phyloP scores from a whole-genome alignment of 2,797 vertebrate species.

The Toxotes lorentzi region DNA sequence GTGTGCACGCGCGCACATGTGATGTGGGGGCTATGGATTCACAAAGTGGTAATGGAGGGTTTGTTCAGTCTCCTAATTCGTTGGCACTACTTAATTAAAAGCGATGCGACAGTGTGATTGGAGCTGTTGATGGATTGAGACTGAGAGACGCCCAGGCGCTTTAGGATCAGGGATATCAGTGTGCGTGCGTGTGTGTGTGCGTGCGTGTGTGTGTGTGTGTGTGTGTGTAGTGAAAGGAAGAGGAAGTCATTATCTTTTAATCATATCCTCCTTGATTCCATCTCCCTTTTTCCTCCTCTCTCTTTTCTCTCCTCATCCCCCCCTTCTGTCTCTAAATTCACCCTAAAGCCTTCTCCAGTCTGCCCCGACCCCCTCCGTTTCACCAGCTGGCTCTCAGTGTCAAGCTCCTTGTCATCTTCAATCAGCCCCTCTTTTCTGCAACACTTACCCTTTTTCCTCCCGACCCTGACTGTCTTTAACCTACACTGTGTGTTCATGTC shows the following conservation, averaged over 20 bases:
- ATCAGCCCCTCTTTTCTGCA: conserved; percentile 68
- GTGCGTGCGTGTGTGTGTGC: conserved; percentile 31
- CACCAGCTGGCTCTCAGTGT: conserved; percentile 76
- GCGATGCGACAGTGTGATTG: conserved; percentile 74
- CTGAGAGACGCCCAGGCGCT: conserved; percentile 56
- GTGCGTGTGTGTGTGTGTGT: conserved; percentile 40
- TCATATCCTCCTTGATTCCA: conserved; percentile 67
- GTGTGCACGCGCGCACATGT: conserved; percentile 23
- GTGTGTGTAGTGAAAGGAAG: conserved; percentile 62
- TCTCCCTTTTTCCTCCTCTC: conserved; percentile 42
- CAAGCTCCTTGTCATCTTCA: conserved; percentile 70
- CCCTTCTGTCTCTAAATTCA: conserved; percentile 60
- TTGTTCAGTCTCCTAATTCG: conserved; percentile 70
- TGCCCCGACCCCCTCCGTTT: conserved; percentile 30
- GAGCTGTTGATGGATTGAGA: conserved; percentile 70
- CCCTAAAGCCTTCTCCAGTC: conserved; percentile 52
- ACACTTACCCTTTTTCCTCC: conserved; percentile 56
- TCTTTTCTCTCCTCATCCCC: conserved; percentile 51
- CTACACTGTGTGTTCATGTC: conserved; percentile 20
- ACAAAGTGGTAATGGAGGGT: conserved; percentile 71
- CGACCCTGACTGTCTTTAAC: conserved; percentile 56
- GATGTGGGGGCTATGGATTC: conserved; percentile 67
- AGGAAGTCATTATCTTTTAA: conserved; percentile 82
- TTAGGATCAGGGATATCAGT: conserved; percentile 44
- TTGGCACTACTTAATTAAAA: conserved; percentile 79